Evolutionary conservation across 2,113 vertebrate species (phyloP).

Genomic region (Hippopotamus amphibius): DNA sequence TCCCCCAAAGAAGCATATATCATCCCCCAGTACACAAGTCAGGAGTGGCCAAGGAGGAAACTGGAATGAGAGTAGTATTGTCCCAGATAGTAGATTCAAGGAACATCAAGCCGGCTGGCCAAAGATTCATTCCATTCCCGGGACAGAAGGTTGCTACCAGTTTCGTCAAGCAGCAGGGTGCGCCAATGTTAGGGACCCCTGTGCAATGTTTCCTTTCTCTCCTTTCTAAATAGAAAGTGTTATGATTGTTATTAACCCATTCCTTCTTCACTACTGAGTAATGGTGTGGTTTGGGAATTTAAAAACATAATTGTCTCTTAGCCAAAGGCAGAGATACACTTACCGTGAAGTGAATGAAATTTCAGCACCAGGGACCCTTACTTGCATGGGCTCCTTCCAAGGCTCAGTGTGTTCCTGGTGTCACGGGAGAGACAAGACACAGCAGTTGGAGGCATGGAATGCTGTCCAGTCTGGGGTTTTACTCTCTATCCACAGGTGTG

Average conservation of each 20-base stretch:
- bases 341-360: background rate
- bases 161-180: background rate
- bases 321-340: background rate
- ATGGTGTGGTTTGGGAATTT: background rate
- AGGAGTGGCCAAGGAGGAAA: background rate
- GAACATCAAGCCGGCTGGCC: background rate
- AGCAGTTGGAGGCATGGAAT: background rate
- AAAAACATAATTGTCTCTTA: background rate
- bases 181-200: no score
- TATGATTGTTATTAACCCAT: background rate
- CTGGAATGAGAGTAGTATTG: background rate
- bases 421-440: background rate
- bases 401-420: background rate
- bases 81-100: background rate
- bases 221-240: background rate
- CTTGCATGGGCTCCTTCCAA: background rate
- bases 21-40: background rate
- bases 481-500: background rate
- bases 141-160: background rate
- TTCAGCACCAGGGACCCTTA: background rate
- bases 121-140: background rate
- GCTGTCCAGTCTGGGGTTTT: background rate
- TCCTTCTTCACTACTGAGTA: background rate
- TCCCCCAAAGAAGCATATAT: background rate
- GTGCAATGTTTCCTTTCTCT: background rate